These are phyloP conservation scores for Gibbula magus DNA, from an alignment of 2,888 invertebrate species.

Conservation along the genomic window DNA sequence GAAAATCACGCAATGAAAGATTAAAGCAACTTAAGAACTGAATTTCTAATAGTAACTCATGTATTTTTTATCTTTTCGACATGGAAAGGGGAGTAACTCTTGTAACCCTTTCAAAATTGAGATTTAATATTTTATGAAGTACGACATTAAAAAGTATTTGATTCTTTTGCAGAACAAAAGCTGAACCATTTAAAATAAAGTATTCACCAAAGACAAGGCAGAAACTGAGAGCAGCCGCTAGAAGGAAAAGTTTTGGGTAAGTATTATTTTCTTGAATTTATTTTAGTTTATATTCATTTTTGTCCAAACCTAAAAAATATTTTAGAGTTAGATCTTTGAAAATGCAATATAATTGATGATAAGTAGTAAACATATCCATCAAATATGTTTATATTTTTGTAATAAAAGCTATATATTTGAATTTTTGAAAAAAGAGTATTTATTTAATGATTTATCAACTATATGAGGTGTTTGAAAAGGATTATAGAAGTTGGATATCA, in stretches of 20 bases:
- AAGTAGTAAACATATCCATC: background rate
- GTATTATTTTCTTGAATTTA: conserved; percentile 24
- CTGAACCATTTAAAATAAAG: conserved; percentile 63
- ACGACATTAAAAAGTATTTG: no score
- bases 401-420: no score
- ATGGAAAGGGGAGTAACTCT: background rate
- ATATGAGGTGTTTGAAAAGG: no score
- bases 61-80: no score
- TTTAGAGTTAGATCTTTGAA: background rate
- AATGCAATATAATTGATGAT: background rate
- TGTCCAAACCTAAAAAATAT: no score
- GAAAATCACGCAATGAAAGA: no score
- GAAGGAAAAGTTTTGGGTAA: conserved; percentile 66
- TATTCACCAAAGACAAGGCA: conserved; percentile 64
- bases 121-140: background rate
- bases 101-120: background rate
- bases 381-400: background rate
- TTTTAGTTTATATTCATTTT: no score
- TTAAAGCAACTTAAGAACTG: no score
- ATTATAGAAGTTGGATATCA: background rate
- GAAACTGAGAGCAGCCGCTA: conserved; percentile 60
- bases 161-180: conserved; percentile 60
- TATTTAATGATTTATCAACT: no score
- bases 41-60: no score
- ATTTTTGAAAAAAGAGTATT: no score